Percentiles rank a stretch among this genome's conserved stretches.
These are phyloP conservation scores for Tinamus major DNA, from an alignment of 2,797 vertebrate genomes.

Conservation along the genomic window DNA sequence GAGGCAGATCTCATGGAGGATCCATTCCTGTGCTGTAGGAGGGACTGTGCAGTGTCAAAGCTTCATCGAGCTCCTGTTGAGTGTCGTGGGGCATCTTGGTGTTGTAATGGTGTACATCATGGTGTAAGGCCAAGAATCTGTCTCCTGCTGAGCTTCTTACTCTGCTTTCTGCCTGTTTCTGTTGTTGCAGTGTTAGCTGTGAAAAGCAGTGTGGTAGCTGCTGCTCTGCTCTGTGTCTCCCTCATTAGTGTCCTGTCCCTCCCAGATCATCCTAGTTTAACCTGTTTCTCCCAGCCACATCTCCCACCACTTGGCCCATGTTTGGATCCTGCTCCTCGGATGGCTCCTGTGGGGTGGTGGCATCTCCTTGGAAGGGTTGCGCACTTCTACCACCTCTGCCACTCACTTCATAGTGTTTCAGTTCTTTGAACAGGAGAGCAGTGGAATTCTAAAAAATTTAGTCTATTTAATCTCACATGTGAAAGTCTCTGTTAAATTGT, in stretches of 20 bases:
- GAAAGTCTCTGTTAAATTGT: not conserved
- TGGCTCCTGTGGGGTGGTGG: rapidly evolving
- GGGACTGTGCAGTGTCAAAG: rapidly evolving
- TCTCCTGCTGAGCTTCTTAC: rapidly evolving
- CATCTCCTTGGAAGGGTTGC: rapidly evolving
- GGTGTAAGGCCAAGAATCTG: not conserved
- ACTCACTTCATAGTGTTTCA: not conserved
- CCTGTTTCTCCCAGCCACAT: rapidly evolving
- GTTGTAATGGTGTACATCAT: not conserved
- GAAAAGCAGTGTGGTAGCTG: rapidly evolving
- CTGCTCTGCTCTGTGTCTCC: not conserved
- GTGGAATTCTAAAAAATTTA: not conserved
- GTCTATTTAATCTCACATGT: not conserved
- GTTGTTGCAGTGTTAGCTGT: rapidly evolving
- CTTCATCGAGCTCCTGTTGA: not conserved
- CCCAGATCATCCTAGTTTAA: rapidly evolving
- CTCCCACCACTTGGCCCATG: rapidly evolving
- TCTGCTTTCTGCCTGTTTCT: rapidly evolving
- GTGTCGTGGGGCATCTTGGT: not conserved
- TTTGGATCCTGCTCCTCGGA: rapidly evolving
- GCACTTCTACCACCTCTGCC: not conserved
- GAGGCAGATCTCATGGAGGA: not conserved
- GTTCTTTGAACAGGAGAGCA: not conserved
- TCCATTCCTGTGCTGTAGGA: rapidly evolving
- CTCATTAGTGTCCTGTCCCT: not conserved